phyloP scores from a whole-genome alignment of 2,797 vertebrate genomes.

The Phataginus tricuspis region DNA sequence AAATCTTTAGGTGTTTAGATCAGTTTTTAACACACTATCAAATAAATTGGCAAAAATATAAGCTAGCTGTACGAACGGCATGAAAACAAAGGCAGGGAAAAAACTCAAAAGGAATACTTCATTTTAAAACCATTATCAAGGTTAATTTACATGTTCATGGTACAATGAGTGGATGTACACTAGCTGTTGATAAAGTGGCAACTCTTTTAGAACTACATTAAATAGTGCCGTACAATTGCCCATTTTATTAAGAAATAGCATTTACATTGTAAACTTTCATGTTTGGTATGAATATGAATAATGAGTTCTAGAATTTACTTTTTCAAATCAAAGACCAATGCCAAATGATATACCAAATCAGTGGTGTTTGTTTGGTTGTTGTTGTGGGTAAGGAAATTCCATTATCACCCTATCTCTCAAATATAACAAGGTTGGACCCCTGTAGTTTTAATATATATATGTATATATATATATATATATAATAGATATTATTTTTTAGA shows the following conservation, averaged over 20 bases:
- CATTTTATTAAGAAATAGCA: not conserved
- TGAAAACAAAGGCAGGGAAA: not conserved
- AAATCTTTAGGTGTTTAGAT: constrained; percentile 26
- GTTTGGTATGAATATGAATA: not conserved
- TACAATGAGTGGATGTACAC: not conserved
- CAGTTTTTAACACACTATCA: not conserved
- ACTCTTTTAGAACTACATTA: not conserved
- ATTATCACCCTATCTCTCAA: not conserved
- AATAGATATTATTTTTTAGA: not conserved
- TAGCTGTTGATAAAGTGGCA: not conserved
- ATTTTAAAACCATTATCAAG: not conserved
- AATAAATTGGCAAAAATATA: not conserved
- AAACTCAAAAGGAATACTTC: not conserved
- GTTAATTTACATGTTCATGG: not conserved
- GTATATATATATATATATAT: not conserved
- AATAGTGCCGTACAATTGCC: not conserved
- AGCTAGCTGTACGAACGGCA: not conserved
- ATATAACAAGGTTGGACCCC: not conserved
- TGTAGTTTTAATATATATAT: not conserved
- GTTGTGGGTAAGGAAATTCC: not conserved
- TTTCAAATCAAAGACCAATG: not conserved
- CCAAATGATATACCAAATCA: constrained; percentile 13
- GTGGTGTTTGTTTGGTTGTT: not conserved
- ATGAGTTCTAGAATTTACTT: constrained; percentile 29
- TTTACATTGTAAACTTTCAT: not conserved